Evolutionary conservation across 2,888 invertebrate genomes (phyloP), one percentile per base, ranked within the genome.

Genomic region (Fissipunctia ypsillon): DNA sequence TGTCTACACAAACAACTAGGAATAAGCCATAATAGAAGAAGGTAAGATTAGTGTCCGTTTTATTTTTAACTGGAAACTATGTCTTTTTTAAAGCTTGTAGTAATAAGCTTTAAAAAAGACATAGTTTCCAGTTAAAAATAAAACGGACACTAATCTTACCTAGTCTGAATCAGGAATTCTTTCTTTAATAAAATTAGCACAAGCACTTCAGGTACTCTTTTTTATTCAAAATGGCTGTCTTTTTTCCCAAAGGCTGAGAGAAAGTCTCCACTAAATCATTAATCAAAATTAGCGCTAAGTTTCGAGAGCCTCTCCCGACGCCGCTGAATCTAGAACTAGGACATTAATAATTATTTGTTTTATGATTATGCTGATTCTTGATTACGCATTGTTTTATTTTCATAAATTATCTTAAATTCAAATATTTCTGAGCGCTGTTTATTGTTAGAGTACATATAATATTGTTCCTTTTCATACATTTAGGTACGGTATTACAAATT

Each of bases 231-330:
- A 67, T 71, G 35, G 59, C 54, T 43, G 45, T 38, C 28, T 57
- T 77, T 76, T 73, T 73, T 57, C 35, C 52, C 50, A n/a, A 38
- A 70, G 45, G 65, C 57, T 14, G 45, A n/a, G 31, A 60, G 22
- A 73, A 43, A 16, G 50, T 43, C 43, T 52, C 45, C 43, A 14
- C 50, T 25, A 60, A 31, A 59, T 54, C 60, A 86, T 89, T 87
- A 88, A 90, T 89, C 87, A 84, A 86, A 85, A 87, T 88, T 86
- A 85, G 74, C 63, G 69, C 78, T 76, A 87, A 89, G 85, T 89
- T 89, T 73, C 48, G 76, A 73, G 70, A 76, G 79, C 73, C 67
- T 84, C 80, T 72, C 75, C 73, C 74, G 67, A 76, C 75, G 76
- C 80, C 78, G 68, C 82, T 83, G 78, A 82, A 84, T 84, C 82